Conservation (phyloP, 2,113 vertebrate genomes). For the Cyphomyrus plagiostoma region DNA sequence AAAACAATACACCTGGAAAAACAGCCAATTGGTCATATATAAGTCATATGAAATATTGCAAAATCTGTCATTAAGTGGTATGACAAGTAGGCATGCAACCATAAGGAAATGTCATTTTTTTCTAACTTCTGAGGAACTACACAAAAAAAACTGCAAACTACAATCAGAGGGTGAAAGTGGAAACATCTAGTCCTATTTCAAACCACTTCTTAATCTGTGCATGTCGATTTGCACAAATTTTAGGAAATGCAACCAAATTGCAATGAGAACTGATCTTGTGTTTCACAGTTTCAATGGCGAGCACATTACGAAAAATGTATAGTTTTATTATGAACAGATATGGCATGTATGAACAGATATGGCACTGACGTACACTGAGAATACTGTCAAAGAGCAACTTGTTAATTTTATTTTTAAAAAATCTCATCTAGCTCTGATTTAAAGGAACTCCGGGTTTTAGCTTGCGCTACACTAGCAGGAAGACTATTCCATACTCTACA, state of each 20-base stretch:
- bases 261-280: neutral
- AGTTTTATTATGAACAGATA: neutral
- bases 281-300: neutral
- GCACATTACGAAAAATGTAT: neutral
- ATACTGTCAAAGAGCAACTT: neutral
- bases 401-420: too few species aligned
- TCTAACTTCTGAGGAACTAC: neutral
- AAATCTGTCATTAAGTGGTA: neutral
- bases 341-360: neutral
- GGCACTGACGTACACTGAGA: neutral
- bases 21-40: neutral
- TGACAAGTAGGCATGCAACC: neutral
- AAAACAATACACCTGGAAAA: neutral
- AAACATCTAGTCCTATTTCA: neutral
- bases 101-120: neutral
- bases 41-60: neutral
- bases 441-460: too few species aligned
- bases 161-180: neutral
- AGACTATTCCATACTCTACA: too few species aligned
- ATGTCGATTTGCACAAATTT: neutral
- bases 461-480: too few species aligned
- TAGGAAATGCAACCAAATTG: neutral
- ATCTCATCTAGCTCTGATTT: too few species aligned
- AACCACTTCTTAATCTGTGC: neutral
- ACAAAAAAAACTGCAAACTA: neutral